A percentile compares a stretch with the other conserved stretches of the same genome.
These are phyloP conservation scores for Dryococelus australis DNA, from an alignment of 2,888 invertebrate genomes.

Conservation along the genomic window DNA sequence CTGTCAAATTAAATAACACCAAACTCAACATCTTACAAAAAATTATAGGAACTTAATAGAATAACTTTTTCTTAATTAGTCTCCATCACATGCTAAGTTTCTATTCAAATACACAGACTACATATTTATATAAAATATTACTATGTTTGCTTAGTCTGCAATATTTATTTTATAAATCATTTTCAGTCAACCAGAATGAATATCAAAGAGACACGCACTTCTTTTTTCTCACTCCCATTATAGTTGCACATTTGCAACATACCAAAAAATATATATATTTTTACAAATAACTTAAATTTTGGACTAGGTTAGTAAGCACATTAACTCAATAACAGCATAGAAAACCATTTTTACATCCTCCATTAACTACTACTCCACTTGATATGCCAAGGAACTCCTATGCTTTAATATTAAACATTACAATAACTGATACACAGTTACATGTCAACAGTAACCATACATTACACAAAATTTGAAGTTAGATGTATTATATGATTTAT, in stretches of 20 bases:
- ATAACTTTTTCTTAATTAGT: background rate
- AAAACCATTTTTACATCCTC: background rate
- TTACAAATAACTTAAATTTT: background rate
- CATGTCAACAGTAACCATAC: background rate
- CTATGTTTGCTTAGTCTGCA: background rate
- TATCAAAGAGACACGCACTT: background rate
- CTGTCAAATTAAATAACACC: background rate
- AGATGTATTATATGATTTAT: background rate
- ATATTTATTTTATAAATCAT: background rate
- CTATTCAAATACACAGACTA: background rate
- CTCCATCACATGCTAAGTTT: background rate
- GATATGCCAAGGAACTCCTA: background rate
- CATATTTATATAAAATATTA: slow-evolving; percentile 8
- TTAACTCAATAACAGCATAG: background rate
- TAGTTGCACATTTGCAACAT: background rate
- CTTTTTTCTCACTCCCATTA: background rate
- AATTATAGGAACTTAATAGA: slow-evolving; percentile 7
- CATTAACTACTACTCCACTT: background rate
- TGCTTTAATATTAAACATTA: background rate
- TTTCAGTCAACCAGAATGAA: background rate
- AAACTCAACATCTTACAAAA: background rate
- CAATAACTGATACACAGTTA: background rate
- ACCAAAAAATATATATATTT: background rate
- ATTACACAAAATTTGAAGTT: background rate
- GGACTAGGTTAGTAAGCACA: background rate